phyloP scores from a whole-genome alignment of 1,140 invertebrate species.

The Phymorhynchus buccinoides region DNA sequence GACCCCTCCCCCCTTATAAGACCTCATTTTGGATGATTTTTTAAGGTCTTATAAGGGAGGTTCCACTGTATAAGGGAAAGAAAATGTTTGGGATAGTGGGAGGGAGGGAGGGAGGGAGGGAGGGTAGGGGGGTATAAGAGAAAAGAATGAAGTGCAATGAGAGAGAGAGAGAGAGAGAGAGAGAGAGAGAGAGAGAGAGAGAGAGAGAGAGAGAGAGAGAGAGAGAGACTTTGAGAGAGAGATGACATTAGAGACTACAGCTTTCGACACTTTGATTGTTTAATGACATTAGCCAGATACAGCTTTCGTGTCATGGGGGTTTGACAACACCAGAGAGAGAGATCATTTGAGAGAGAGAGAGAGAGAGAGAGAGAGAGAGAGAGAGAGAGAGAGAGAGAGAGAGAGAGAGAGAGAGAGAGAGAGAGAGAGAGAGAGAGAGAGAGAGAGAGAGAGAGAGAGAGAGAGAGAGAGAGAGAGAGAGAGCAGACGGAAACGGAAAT shows the following conservation, averaged over 20 bases:
- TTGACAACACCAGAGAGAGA: too few species aligned
- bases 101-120: neutral
- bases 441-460: neutral
- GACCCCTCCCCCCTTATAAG: too few species aligned
- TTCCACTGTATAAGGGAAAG: too few species aligned
- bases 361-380: neutral
- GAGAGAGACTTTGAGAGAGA: too few species aligned
- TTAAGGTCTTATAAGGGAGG: too few species aligned
- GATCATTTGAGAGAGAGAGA: neutral
- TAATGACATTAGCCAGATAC: too few species aligned
- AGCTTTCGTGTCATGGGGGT: too few species aligned
- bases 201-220: too few species aligned
- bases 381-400: neutral
- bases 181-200: slow-evolving; percentile 1
- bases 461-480: neutral
- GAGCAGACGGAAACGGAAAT: neutral
- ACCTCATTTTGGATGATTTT: too few species aligned
- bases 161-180: neutral
- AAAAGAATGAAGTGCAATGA: neutral
- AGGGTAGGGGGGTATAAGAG: neutral
- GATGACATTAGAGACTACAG: too few species aligned
- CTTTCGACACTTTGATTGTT: too few species aligned
- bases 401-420: neutral
- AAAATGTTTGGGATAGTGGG: neutral
- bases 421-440: neutral